phyloP scores from a whole-genome alignment of 1,140 invertebrate species.

The Drosophila watanabei region DNA sequence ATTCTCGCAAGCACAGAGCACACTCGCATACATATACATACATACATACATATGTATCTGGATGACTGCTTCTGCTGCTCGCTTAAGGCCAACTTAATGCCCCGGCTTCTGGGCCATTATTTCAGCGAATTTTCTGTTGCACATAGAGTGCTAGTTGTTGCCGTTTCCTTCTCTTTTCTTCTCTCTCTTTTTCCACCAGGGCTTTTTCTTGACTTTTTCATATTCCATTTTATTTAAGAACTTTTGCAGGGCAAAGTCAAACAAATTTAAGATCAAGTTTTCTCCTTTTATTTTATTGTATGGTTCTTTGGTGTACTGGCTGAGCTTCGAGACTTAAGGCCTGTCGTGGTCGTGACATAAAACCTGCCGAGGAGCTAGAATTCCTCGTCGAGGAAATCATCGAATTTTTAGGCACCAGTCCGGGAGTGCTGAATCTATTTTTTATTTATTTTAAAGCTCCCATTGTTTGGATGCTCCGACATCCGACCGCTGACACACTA shows the following conservation, averaged over 20 bases:
- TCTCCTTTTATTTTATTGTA: constrained; percentile 43
- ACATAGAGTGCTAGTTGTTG: constrained; percentile 29
- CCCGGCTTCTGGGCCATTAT: constrained; percentile 75
- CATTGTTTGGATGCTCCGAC: constrained; percentile 53
- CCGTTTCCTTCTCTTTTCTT: constrained; percentile 8
- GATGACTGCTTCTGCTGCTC: constrained; percentile 40
- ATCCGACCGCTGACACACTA: constrained; percentile 33
- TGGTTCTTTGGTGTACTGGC: constrained; percentile 20
- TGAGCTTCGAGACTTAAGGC: constrained; percentile 12
- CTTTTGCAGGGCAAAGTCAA: constrained; percentile 64
- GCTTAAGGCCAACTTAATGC: constrained; percentile 72
- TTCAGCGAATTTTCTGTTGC: constrained; percentile 56
- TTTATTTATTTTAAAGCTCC: constrained; percentile 55
- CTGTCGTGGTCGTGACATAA: not conserved
- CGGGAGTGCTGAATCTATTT: constrained; percentile 8
- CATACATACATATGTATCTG: constrained; percentile 13
- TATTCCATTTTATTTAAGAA: constrained; percentile 71
- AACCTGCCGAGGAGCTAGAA: not conserved
- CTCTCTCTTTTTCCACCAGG: not conserved
- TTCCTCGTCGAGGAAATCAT: constrained; percentile 26
- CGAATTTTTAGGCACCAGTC: constrained; percentile 20
- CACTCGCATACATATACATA: not conserved
- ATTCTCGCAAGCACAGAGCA: constrained; percentile 21
- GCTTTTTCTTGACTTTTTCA: constrained; percentile 14
- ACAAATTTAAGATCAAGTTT: constrained; percentile 62